Evolutionary conservation across 2,888 invertebrate genomes (phyloP).

Genomic region (Cerastis leucographa): DNA sequence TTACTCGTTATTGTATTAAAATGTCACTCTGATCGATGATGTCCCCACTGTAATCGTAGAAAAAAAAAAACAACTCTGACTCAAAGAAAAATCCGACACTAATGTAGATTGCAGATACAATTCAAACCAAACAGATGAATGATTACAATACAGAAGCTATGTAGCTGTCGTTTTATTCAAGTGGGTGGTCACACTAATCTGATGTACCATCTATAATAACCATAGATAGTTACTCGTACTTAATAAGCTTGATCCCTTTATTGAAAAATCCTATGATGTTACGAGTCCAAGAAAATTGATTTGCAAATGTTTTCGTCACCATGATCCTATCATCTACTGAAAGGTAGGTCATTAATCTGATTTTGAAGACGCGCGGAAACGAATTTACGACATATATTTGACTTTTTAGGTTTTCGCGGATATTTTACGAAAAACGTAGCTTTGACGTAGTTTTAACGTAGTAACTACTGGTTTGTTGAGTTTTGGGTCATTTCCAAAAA

Average conservation of each 20-base stretch:
- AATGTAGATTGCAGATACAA: constrained; percentile 66
- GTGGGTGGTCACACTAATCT: constrained; percentile 12
- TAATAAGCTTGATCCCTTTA: neutral
- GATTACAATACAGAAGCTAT: constrained; percentile 40
- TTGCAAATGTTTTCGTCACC: constrained; percentile 1
- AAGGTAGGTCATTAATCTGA: neutral
- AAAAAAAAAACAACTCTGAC: no score
- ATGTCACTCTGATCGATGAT: constrained; percentile 71
- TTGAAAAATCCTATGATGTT: constrained; percentile 1
- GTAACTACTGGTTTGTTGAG: neutral
- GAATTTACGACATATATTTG: neutral
- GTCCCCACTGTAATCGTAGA: constrained; percentile 56
- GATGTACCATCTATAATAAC: constrained; percentile 2
- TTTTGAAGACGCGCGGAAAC: constrained; percentile 8
- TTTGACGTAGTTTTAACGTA: neutral
- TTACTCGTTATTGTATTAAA: constrained; percentile 61
- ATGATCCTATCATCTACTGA: neutral
- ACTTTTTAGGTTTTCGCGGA: neutral
- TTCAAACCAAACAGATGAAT: constrained; percentile 58
- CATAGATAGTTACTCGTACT: neutral
- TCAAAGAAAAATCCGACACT: constrained; percentile 62
- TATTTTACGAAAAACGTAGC: neutral
- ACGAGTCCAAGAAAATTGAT: neutral
- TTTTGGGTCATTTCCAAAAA: neutral
- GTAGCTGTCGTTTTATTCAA: constrained; percentile 18